phyloP scores from a whole-genome alignment of 2,888 invertebrate genomes.

The Noctua fimbriata region DNA sequence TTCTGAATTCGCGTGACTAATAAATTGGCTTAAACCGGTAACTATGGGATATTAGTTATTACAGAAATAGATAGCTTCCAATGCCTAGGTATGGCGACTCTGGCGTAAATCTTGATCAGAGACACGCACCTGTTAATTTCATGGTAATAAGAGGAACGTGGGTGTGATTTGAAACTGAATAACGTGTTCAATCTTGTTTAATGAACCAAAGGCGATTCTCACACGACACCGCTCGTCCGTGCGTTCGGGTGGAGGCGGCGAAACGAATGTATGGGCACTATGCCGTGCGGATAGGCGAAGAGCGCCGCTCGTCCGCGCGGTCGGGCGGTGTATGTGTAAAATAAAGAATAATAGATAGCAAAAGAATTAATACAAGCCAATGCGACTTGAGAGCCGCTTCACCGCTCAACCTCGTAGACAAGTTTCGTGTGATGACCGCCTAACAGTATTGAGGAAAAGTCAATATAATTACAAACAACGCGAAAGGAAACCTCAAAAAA shows the following conservation, averaged over 20 bases:
- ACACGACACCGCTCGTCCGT: not conserved
- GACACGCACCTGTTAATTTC: conserved; percentile 61
- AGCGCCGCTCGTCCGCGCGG: not conserved
- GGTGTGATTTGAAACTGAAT: conserved; percentile 28
- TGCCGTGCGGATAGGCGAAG: not conserved
- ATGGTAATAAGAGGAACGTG: conserved; percentile 44
- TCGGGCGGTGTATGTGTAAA: not conserved
- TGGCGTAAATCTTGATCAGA: conserved; percentile 59
- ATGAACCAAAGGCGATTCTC: not conserved
- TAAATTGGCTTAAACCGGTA: conserved; percentile 58
- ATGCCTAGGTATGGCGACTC: conserved; percentile 31
- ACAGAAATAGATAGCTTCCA: conserved; percentile 58
- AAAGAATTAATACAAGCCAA: not conserved
- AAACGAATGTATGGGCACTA: not conserved
- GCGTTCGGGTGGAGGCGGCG: not conserved
- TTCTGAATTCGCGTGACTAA: conserved; percentile 64
- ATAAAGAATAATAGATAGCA: not conserved
- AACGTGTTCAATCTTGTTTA: not conserved
- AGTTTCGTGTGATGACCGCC: not conserved
- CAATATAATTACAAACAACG: not conserved
- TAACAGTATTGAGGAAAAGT: not conserved
- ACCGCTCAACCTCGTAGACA: not conserved
- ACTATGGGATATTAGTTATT: conserved; percentile 61
- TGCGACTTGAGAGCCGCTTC: not conserved
- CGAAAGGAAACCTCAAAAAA: not conserved